Base-by-base conservation (phyloP, 2,888 invertebrate species). In the Zygothrica quintamaculata region DNA sequence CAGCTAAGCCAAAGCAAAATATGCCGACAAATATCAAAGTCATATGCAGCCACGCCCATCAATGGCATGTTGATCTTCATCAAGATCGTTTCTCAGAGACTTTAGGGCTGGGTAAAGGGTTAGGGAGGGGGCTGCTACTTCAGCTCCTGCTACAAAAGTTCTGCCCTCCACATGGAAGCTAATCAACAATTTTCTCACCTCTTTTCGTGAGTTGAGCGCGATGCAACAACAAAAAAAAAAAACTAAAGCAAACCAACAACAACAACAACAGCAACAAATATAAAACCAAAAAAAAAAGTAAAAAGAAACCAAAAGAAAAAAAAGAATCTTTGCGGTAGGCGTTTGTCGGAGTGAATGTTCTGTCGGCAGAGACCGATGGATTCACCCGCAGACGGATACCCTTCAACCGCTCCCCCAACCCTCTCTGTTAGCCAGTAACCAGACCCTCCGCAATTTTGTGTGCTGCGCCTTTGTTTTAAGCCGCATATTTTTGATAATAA, bases 101-200 rank as follows among this genome's bases (percentile, higher is more conserved):
- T 1, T 29, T 9, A 43, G 12, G 5, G 31, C 34, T 8, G 34
- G 1, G 31, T n/a, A 16, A 15, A 11, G 36, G 13, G 29, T 6
- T 7, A 15, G n/a, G 18, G 22, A 39, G 6, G 55, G 52, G 18
- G 47, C 22, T 44, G 69, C 7, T 18, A 29, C 5, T 13, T 7
- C 15, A 25, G 29, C 15, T n/a, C 25, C 44, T 18, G 50, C 48
- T 40, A 65, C n/a, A 72, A 15, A 11, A 11, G 18, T 26, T 52
- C 55, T 75, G 82, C 72, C 85, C 89, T 87, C 89, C 89, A 22
- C 18, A 84, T 88, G 88, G 89, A 88, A 89, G 89, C 89, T 90
- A 90, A 89, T 89, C 90, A 89, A 89, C 87, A 90, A 90, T 90
- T 90, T 90, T 89, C 90, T 89, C 89, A 90, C 90, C 90, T 90